Evolutionary conservation across 1,140 invertebrate species (phyloP).

Genomic region (Drosophila albomicans): DNA sequence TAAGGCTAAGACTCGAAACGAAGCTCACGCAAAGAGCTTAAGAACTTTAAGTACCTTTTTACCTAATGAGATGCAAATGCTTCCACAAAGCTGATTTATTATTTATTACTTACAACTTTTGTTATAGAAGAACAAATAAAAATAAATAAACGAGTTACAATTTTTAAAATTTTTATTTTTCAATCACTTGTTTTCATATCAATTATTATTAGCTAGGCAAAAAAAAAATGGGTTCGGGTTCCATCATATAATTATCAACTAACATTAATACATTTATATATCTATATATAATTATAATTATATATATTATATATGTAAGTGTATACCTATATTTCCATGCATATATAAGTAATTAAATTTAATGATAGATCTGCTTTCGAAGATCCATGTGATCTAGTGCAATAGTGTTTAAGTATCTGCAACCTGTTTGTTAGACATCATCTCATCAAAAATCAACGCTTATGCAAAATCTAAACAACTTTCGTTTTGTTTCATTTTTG

Average conservation of each 20-base stretch:
- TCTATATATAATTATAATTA: conserved; percentile 22
- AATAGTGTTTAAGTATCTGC: conserved; percentile 54
- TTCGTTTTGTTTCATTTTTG: background rate
- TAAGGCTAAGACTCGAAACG: background rate
- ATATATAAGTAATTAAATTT: conserved; percentile 21
- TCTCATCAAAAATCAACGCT: conserved; percentile 45
- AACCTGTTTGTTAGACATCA: conserved; percentile 35
- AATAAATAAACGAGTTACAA: conserved; percentile 14
- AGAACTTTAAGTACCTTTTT: conserved; percentile 1
- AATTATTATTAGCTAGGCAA: conserved; percentile 78
- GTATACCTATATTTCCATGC: conserved; percentile 26
- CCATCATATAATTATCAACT: conserved; percentile 62
- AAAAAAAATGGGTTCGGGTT: conserved; percentile 59
- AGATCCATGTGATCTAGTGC: conserved; percentile 43
- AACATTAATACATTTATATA: conserved; percentile 69
- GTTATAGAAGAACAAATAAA: background rate
- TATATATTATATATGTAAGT: conserved; percentile 44
- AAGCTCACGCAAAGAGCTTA: background rate
- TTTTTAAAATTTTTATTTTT: conserved; percentile 73
- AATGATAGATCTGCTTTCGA: conserved; percentile 23
- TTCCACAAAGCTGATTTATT: too few relatives aligned
- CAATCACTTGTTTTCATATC: conserved; percentile 78
- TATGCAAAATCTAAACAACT: conserved; percentile 44
- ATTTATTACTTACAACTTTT: background rate
- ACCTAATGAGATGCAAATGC: too few relatives aligned